Evolutionary conservation across 2,797 vertebrate genomes (phyloP).

Genomic region (Erethizon dorsatum): DNA sequence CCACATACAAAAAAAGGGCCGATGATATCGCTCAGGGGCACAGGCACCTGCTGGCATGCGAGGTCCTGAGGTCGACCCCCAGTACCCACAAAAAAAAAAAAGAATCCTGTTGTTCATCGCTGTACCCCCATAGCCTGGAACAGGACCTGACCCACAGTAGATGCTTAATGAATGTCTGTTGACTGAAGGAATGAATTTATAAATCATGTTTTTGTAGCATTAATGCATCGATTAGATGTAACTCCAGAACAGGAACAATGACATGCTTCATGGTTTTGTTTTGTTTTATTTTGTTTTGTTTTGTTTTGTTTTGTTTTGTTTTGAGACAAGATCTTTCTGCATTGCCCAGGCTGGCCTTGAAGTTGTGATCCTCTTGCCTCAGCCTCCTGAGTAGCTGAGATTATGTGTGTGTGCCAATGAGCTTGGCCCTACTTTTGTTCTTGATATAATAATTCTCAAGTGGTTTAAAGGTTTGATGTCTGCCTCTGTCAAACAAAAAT

Average conservation of each 20-base stretch:
- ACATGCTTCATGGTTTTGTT: background rate
- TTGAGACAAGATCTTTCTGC: background rate
- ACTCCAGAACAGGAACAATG: background rate
- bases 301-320: background rate
- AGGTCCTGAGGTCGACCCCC: too few relatives aligned
- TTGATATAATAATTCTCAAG: background rate
- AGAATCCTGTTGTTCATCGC: background rate
- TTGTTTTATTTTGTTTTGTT: background rate
- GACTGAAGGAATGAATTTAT: background rate
- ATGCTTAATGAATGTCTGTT: background rate
- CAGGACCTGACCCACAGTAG: background rate
- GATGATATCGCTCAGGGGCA: too few relatives aligned
- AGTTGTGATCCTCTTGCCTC: background rate
- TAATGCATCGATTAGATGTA: background rate
- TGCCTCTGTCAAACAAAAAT: background rate
- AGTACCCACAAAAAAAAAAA: background rate
- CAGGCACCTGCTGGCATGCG: too few relatives aligned
- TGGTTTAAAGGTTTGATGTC: background rate
- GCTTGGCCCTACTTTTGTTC: background rate
- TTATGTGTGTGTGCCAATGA: background rate
- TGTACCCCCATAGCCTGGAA: background rate
- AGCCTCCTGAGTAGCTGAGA: background rate
- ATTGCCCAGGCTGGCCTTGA: background rate
- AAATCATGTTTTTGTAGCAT: background rate
- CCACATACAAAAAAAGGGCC: too few relatives aligned